Evolutionary conservation across 2,888 invertebrate species (phyloP).

Genomic region (Salticus scenicus): DNA sequence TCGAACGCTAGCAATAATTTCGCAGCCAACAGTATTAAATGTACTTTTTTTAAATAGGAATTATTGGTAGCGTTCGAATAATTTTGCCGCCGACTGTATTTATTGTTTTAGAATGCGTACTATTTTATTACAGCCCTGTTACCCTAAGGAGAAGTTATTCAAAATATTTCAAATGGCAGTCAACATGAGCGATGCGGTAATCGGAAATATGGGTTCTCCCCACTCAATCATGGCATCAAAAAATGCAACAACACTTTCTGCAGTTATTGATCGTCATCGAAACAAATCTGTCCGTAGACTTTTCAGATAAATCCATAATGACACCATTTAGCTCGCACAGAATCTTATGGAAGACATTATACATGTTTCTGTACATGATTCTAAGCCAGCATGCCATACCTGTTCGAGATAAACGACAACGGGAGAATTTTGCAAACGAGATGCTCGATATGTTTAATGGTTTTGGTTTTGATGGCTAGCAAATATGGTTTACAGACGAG

Average conservation of each 20-base stretch:
- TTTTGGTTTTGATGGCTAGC: background rate
- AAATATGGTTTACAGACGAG: background rate
- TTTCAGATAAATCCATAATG: background rate
- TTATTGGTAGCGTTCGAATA: no score
- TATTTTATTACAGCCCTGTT: no score
- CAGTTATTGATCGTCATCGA: background rate
- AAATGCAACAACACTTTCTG: no score
- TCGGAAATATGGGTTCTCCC: background rate
- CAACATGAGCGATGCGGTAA: no score
- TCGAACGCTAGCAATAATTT: no score
- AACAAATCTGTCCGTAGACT: background rate
- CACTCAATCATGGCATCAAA: background rate
- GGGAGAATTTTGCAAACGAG: background rate
- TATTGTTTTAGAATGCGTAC: no score
- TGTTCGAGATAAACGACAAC: background rate
- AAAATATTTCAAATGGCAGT: no score
- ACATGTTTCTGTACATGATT: background rate
- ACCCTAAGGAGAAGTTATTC: no score
- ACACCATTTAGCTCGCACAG: no score
- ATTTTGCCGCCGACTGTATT: no score
- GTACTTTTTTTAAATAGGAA: no score
- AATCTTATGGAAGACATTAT: background rate
- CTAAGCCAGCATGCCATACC: background rate
- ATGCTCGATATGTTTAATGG: background rate
- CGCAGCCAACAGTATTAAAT: no score